These are phyloP conservation scores for Amphimedon queenslandica DNA, from an alignment of 37 sponge, comb jelly and placozoan species.

Conservation along the genomic window DNA sequence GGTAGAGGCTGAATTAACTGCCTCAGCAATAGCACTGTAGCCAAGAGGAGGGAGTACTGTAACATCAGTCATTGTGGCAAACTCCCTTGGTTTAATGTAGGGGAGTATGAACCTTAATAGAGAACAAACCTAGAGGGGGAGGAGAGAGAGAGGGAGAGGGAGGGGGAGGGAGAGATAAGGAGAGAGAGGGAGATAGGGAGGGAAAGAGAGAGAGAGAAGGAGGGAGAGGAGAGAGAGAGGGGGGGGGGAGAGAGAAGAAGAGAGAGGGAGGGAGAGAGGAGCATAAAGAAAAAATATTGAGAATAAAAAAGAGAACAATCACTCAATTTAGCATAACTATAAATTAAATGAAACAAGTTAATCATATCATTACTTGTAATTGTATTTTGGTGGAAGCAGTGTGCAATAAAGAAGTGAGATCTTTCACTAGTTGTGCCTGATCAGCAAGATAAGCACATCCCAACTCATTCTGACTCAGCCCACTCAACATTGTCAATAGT, in stretches of 20 bases:
- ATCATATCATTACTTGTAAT: slow-evolving; percentile 58
- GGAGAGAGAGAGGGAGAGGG: slow-evolving; percentile 1
- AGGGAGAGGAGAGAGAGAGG: neutral
- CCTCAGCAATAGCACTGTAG: slow-evolving; percentile 81
- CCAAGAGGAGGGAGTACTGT: slow-evolving; percentile 75
- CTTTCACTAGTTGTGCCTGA: slow-evolving; percentile 72
- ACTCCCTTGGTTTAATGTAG: slow-evolving; percentile 72
- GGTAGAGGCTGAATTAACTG: slow-evolving; percentile 62
- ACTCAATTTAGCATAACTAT: neutral
- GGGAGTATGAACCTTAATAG: slow-evolving; percentile 75
- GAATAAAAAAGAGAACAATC: neutral
- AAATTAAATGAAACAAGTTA: neutral
- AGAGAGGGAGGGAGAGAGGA: slow-evolving; percentile 5
- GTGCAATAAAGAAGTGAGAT: slow-evolving; percentile 86
- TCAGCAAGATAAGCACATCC: slow-evolving; percentile 80
- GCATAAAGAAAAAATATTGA: neutral
- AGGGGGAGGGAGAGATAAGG: too few relatives aligned
- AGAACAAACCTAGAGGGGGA: slow-evolving; percentile 47
- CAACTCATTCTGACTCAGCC: slow-evolving; percentile 77
- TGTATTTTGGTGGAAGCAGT: slow-evolving; percentile 79
- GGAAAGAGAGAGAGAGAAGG: neutral
- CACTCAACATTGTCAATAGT: slow-evolving; percentile 89
- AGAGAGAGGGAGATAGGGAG: too few relatives aligned
- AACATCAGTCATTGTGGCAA: slow-evolving; percentile 68
- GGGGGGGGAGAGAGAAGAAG: too few relatives aligned